Conservation (phyloP, 2,113 vertebrate genomes). For the Aplodontia rufa region DNA sequence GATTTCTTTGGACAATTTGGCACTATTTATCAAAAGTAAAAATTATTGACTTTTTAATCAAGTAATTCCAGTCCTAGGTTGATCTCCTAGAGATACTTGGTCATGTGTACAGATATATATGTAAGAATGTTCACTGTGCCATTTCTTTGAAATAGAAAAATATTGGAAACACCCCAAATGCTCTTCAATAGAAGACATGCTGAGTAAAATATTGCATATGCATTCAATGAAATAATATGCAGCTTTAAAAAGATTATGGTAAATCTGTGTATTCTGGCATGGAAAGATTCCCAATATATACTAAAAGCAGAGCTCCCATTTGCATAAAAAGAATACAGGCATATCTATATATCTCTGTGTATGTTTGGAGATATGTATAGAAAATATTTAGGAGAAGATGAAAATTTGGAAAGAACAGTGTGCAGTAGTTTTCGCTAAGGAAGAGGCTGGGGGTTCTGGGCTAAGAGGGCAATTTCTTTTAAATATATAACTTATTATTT, state of each 20-base stretch:
- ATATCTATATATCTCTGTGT: background rate
- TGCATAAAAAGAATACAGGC: background rate
- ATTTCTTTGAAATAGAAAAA: background rate
- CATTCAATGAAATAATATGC: background rate
- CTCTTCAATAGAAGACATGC: background rate
- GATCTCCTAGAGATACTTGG: background rate
- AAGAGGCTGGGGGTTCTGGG: background rate
- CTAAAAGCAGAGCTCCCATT: slow-evolving; percentile 21
- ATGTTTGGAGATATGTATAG: background rate
- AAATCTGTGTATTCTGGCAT: background rate
- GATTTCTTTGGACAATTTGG: background rate
- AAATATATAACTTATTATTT: background rate
- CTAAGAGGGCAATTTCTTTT: background rate
- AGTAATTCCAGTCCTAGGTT: background rate
- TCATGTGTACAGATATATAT: background rate
- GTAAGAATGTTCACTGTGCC: background rate
- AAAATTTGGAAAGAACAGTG: background rate
- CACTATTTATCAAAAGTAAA: slow-evolving; percentile 21
- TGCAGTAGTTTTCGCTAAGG: background rate
- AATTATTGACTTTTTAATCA: background rate
- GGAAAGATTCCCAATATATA: background rate
- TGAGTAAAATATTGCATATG: background rate
- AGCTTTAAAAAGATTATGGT: background rate
- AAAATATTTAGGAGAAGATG: slow-evolving; percentile 1
- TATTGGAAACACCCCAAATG: background rate